Evolutionary conservation across 2,888 invertebrate genomes (phyloP).

Genomic region (Yponomeuta malinellus): DNA sequence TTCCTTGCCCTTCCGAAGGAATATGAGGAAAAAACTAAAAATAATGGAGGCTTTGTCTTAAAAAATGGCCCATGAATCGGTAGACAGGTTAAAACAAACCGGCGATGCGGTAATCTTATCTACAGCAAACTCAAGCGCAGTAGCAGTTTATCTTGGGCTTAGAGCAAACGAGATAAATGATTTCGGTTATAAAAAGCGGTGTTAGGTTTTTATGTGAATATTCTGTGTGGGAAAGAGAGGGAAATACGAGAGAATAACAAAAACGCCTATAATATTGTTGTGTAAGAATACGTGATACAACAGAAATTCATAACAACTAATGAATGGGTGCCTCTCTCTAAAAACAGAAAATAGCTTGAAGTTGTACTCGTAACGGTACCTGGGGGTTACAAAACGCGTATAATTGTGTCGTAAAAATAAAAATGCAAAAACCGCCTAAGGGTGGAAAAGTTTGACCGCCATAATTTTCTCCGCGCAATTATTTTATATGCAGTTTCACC

Average conservation of each 20-base stretch:
- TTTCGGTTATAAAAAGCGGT: slow-evolving; percentile 56
- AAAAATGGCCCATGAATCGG: slow-evolving; percentile 66
- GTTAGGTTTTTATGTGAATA: slow-evolving; percentile 10
- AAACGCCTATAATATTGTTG: neutral
- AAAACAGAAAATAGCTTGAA: slow-evolving; percentile 69
- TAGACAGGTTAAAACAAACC: slow-evolving; percentile 70
- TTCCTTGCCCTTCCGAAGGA: slow-evolving; percentile 41
- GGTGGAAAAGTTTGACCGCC: slow-evolving; percentile 66
- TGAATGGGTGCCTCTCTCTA: neutral
- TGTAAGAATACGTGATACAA: neutral
- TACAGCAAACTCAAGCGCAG: slow-evolving; percentile 69
- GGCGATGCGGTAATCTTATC: slow-evolving; percentile 59
- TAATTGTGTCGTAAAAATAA: slow-evolving; percentile 74
- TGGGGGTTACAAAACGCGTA: slow-evolving; percentile 55
- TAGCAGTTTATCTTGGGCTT: slow-evolving; percentile 73
- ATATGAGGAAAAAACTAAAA: slow-evolving; percentile 38
- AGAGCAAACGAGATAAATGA: slow-evolving; percentile 73
- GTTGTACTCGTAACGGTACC: neutral
- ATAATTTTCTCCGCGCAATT: slow-evolving; percentile 63
- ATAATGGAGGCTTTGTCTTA: slow-evolving; percentile 61
- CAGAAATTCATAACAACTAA: neutral
- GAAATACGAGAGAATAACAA: slow-evolving; percentile 33
- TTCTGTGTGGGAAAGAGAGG: slow-evolving; percentile 44
- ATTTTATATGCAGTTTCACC: slow-evolving; percentile 51
- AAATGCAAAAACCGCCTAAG: slow-evolving; percentile 70